Conservation (phyloP, 1,140 invertebrate species). For the Helicorthomorpha holstii region DNA sequence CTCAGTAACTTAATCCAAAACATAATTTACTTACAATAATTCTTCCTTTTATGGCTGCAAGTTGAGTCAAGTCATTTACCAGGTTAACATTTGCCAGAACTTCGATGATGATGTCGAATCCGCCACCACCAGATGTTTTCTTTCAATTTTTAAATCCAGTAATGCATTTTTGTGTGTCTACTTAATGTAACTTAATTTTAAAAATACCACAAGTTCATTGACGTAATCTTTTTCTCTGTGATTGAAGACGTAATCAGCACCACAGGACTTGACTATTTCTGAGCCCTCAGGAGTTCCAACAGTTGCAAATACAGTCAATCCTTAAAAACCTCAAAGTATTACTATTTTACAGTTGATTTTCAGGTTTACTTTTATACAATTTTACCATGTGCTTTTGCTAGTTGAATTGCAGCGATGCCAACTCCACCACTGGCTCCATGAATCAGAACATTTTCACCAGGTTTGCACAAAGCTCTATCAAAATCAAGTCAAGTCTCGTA, state of each 20-base stretch:
- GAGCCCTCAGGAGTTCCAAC: conserved; percentile 34
- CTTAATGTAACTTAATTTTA: too few species aligned
- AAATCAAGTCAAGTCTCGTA: too few species aligned
- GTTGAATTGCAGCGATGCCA: conserved; percentile 37
- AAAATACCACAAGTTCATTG: conserved; percentile 18
- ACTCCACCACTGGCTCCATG: conserved; percentile 46
- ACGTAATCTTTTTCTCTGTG: conserved; percentile 29
- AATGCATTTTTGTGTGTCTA: too few species aligned
- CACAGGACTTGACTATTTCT: conserved; percentile 27
- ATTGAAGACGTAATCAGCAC: conserved; percentile 33
- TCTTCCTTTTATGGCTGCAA: conserved; percentile 27
- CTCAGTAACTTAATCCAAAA: too few species aligned
- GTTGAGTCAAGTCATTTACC: conserved; percentile 31
- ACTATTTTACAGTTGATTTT: too few species aligned
- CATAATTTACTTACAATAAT: conserved; percentile 28
- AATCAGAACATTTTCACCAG: conserved; percentile 34
- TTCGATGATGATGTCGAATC: conserved; percentile 39
- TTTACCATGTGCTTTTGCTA: conserved; percentile 31
- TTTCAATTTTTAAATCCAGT: too few species aligned
- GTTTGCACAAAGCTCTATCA: conserved; percentile 25
- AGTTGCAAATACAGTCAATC: conserved; percentile 28
- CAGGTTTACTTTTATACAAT: too few species aligned
- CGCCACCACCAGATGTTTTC: conserved; percentile 21
- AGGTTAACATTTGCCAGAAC: conserved; percentile 40
- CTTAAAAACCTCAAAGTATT: too few species aligned